Evolutionary conservation across 1,140 invertebrate genomes (phyloP).

Genomic region (Hylyphantes graminicola): DNA sequence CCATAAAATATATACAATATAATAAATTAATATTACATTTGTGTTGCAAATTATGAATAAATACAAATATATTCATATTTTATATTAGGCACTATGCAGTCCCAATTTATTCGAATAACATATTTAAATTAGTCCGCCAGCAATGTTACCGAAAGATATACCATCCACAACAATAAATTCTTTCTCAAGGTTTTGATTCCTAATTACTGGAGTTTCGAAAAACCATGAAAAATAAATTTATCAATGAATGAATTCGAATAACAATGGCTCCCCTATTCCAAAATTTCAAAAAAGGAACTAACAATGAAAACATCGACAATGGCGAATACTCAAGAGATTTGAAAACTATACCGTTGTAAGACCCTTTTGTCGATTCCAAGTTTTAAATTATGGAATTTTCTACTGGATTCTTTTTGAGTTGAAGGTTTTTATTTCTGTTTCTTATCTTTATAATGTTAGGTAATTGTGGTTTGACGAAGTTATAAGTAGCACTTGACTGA

Average conservation of each 20-base stretch:
- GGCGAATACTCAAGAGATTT: slow-evolving; percentile 20
- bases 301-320: slow-evolving; percentile 46
- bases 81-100: no score
- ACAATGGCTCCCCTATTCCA: slow-evolving; percentile 38
- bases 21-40: background rate
- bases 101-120: no score
- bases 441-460: background rate
- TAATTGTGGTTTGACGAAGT: no score
- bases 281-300: slow-evolving; percentile 43
- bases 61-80: no score
- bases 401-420: slow-evolving; percentile 20
- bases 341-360: background rate
- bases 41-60: no score
- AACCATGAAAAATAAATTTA: slow-evolving; percentile 44
- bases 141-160: background rate
- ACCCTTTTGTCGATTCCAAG: slow-evolving; percentile 34
- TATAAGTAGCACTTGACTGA: no score
- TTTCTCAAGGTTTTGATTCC: slow-evolving; percentile 32
- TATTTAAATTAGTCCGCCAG: background rate
- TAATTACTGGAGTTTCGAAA: slow-evolving; percentile 54
- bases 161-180: slow-evolving; percentile 13
- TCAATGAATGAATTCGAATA: slow-evolving; percentile 46
- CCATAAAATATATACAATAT: background rate
- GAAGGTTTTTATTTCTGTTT: slow-evolving; percentile 8
- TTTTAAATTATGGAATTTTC: slow-evolving; percentile 47